These are phyloP conservation scores for Hemicordylus capensis DNA, from an alignment of 2,113 vertebrate genomes.

Conservation along the genomic window DNA sequence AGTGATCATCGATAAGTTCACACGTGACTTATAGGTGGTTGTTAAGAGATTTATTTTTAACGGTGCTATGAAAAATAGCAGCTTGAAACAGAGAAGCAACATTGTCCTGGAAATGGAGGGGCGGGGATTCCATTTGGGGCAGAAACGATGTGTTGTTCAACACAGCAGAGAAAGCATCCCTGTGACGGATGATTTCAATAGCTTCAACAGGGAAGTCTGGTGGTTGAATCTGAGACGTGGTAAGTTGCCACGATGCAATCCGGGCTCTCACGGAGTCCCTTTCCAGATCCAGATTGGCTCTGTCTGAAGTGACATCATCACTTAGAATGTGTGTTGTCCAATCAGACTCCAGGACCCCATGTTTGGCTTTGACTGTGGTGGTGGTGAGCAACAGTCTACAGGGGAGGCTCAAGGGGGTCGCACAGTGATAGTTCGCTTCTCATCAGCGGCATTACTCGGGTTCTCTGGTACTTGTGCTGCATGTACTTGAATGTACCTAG, in stretches of 20 bases:
- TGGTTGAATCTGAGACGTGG: not conserved
- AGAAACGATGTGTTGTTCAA: not conserved
- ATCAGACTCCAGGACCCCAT: not conserved
- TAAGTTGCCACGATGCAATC: too few relatives aligned
- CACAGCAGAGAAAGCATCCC: not conserved
- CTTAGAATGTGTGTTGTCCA: not conserved
- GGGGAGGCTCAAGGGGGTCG: not conserved
- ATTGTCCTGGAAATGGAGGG: not conserved
- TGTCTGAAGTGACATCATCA: not conserved
- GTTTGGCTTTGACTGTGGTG: not conserved
- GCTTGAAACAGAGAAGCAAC: too few relatives aligned
- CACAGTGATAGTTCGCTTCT: too few relatives aligned
- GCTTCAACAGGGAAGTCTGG: not conserved
- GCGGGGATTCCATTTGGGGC: not conserved
- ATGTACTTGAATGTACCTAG: too few relatives aligned
- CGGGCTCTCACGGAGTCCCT: too few relatives aligned
- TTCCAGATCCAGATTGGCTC: not conserved
- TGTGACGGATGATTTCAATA: not conserved
- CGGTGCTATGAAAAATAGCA: not conserved
- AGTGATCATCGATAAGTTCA: not conserved
- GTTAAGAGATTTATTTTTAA: not conserved
- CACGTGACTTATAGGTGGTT: not conserved
- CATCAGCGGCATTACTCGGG: too few relatives aligned
- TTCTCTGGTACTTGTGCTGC: too few relatives aligned
- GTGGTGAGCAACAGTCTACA: not conserved